phyloP scores from a whole-genome alignment of 1,140 invertebrate species.

The Mactra quadrangularis region DNA sequence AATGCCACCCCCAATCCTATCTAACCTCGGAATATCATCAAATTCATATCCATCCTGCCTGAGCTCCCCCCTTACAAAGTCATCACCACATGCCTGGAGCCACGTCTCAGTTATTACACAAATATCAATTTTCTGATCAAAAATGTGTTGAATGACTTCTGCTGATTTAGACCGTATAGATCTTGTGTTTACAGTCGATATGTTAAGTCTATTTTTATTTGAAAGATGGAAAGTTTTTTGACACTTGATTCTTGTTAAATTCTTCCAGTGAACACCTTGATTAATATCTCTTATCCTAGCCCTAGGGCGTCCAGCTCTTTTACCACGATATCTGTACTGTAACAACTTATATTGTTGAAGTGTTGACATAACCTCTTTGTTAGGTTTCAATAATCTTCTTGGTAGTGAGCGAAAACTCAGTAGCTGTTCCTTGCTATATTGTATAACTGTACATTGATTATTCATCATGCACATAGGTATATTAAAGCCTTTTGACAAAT shows the following conservation, averaged over 20 bases:
- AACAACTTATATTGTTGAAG: constrained; percentile 1
- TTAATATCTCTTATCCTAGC: constrained; percentile 20
- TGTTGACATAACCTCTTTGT: constrained; percentile 9
- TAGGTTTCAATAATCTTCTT: neutral
- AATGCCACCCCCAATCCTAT: no score
- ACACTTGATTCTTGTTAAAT: constrained; percentile 17
- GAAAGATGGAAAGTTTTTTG: no score
- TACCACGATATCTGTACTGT: constrained; percentile 10
- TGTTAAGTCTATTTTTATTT: no score
- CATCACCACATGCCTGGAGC: no score
- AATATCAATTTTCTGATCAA: no score
- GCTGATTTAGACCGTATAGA: no score
- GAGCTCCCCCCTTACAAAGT: no score
- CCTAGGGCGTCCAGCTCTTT: constrained; percentile 28
- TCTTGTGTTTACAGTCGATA: no score
- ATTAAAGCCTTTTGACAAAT: neutral
- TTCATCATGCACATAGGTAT: neutral
- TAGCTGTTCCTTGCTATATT: constrained; percentile 4
- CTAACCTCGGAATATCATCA: no score
- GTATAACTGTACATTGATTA: constrained; percentile 15
- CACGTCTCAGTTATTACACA: no score
- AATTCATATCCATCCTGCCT: no score
- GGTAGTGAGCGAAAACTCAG: constrained; percentile 21
- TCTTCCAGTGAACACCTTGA: constrained; percentile 32
- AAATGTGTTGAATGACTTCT: no score